These are phyloP conservation scores for Falco cherrug DNA, from an alignment of 2,797 vertebrate genomes.

Conservation along the genomic window DNA sequence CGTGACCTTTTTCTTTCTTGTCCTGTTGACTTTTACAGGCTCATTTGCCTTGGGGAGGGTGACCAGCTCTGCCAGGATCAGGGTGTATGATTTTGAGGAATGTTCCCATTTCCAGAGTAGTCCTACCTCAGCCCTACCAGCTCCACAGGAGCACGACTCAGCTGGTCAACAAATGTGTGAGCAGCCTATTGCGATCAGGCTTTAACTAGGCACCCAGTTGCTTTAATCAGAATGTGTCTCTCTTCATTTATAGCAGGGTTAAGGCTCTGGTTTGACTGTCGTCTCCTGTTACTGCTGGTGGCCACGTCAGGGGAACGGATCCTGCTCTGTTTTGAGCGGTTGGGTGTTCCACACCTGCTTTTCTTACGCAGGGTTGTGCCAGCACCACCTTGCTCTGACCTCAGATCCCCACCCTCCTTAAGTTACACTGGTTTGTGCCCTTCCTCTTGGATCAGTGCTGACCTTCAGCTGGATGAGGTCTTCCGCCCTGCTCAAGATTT, in stretches of 20 bases:
- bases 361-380: not conserved
- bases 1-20: not conserved
- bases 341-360: not conserved
- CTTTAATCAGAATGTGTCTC: not conserved
- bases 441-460: not conserved
- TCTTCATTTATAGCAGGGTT: not conserved
- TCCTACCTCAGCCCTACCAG: not conserved
- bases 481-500: not conserved
- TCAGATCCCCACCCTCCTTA: not conserved
- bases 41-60: not conserved
- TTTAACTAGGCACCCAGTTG: not conserved
- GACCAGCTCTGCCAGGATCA: not conserved
- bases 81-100: not conserved
- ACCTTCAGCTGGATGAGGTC: not conserved
- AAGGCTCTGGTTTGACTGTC: not conserved
- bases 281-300: not conserved
- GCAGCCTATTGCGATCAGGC: not conserved
- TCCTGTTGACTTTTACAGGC: not conserved
- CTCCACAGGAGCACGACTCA: not conserved
- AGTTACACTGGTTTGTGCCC: not conserved
- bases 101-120: not conserved
- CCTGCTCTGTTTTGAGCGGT: not conserved
- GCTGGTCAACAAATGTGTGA: not conserved
- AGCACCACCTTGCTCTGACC: not conserved
- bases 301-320: accelerated